Evolutionary conservation across 2,888 invertebrate species (phyloP).

Genomic region (Tromatobia lineatoria): DNA sequence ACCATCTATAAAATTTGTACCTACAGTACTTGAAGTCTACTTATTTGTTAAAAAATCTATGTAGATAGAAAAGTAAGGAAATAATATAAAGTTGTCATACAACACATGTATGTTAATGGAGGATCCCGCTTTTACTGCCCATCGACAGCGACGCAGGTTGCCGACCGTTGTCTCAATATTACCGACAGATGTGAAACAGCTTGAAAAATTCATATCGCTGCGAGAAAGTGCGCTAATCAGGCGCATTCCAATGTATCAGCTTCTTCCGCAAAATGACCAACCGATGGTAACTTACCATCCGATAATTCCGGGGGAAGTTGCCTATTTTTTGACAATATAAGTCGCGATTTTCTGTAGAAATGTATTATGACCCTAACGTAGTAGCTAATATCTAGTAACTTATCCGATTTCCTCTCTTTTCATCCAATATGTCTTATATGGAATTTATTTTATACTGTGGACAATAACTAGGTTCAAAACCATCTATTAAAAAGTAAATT

Average conservation of each 20-base stretch:
- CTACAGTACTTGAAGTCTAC: too few relatives aligned
- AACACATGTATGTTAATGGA: background rate
- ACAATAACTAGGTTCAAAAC: background rate
- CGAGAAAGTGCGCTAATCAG: too few relatives aligned
- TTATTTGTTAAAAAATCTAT: too few relatives aligned
- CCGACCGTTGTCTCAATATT: slow-evolving; percentile 5
- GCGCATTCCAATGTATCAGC: too few relatives aligned
- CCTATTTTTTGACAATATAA: background rate
- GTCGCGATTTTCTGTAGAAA: too few relatives aligned
- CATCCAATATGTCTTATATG: background rate
- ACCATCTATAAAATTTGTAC: too few relatives aligned
- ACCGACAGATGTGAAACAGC: slow-evolving; percentile 15
- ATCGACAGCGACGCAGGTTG: background rate
- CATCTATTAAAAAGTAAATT: background rate
- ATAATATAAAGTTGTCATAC: too few relatives aligned
- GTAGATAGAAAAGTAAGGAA: too few relatives aligned
- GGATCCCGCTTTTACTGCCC: background rate
- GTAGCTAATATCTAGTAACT: background rate
- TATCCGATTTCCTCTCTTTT: background rate
- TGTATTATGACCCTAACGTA: too few relatives aligned
- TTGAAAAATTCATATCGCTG: slow-evolving; percentile 7
- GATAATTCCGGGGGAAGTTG: slow-evolving; percentile 28
- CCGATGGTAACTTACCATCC: slow-evolving; percentile 49
- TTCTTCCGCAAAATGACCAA: slow-evolving; percentile 28
- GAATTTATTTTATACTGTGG: background rate